A percentile compares a stretch with the other conserved stretches of the same genome.
Conservation (phyloP, 2,797 vertebrate genomes). For the Scarus forsteni region DNA sequence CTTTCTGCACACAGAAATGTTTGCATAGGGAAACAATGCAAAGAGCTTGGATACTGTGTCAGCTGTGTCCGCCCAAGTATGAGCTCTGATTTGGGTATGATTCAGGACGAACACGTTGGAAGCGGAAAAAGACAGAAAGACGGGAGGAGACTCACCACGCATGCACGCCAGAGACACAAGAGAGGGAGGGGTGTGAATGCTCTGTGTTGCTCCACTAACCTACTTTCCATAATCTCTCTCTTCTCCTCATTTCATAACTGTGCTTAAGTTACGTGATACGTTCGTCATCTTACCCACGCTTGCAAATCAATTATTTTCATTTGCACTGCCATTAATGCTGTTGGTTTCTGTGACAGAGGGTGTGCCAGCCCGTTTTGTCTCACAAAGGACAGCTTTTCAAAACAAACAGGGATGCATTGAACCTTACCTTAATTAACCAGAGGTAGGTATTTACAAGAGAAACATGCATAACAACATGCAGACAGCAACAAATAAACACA, state of each 20-base stretch:
- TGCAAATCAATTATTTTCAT: conserved; percentile 68
- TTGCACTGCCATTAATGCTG: conserved; percentile 40
- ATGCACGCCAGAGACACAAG: conserved; percentile 49
- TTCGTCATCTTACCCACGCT: conserved; percentile 58
- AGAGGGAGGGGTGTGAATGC: conserved; percentile 70
- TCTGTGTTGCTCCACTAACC: conserved; percentile 84
- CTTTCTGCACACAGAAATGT: neutral
- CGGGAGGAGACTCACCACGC: conserved; percentile 33
- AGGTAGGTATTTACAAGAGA: neutral
- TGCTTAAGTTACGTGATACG: conserved; percentile 79
- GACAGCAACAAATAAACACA: neutral
- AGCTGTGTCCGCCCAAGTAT: conserved; percentile 13
- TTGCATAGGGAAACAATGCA: conserved; percentile 10
- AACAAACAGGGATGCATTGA: neutral
- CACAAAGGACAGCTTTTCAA: conserved; percentile 1
- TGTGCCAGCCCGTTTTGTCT: conserved; percentile 2
- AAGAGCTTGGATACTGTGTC: conserved; percentile 1
- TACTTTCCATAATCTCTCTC: conserved; percentile 83
- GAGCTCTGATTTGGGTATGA: conserved; percentile 10
- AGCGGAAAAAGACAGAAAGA: conserved; percentile 42
- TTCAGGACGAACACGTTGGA: conserved; percentile 29
- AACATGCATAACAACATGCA: neutral
- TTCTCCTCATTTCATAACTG: conserved; percentile 84
- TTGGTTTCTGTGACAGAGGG: conserved; percentile 14
- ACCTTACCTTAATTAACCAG: neutral